These are phyloP conservation scores for Minunthozetes semirufus DNA, from an alignment of 2,888 invertebrate genomes.

Conservation along the genomic window DNA sequence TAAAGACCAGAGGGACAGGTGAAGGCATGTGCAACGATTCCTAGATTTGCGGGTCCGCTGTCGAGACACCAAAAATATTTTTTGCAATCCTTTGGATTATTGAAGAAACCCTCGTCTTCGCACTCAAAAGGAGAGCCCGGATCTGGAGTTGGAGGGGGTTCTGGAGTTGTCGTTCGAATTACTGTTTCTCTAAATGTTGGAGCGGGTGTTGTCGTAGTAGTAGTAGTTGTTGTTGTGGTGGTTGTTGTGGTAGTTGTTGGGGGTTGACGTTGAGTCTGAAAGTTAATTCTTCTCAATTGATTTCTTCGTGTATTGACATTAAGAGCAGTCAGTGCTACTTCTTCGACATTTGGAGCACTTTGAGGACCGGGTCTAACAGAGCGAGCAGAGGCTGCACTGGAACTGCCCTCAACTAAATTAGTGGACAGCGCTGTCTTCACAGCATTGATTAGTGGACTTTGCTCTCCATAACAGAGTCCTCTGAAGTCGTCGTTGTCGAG, in stretches of 20 bases:
- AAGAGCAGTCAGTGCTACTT: slow-evolving; percentile 60
- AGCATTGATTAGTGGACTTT: slow-evolving; percentile 84
- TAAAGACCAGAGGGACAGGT: slow-evolving; percentile 85
- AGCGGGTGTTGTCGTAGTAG: slow-evolving; percentile 44
- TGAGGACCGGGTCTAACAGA: slow-evolving; percentile 22
- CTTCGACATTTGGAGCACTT: slow-evolving; percentile 47
- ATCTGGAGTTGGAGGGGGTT: slow-evolving; percentile 82
- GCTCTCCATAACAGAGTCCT: slow-evolving; percentile 72
- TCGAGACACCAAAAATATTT: slow-evolving; percentile 92
- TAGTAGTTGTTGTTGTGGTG: slow-evolving; percentile 50
- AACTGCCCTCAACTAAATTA: slow-evolving; percentile 38
- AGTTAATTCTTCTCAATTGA: slow-evolving; percentile 22
- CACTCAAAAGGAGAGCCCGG: slow-evolving; percentile 82
- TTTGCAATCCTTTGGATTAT: slow-evolving; percentile 83
- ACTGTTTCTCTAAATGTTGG: slow-evolving; percentile 26
- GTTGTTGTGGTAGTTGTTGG: slow-evolving; percentile 51
- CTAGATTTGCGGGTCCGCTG: slow-evolving; percentile 66
- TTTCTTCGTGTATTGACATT: slow-evolving; percentile 40
- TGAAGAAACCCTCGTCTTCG: slow-evolving; percentile 84
- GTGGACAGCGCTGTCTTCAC: slow-evolving; percentile 40
- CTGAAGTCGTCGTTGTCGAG: slow-evolving; percentile 92
- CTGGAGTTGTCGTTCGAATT: slow-evolving; percentile 56
- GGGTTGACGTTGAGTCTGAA: no score
- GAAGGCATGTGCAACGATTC: slow-evolving; percentile 83
- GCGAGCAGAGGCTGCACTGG: slow-evolving; percentile 20